Evolutionary conservation across 1,140 invertebrate species (phyloP).

Genomic region (Aphaenogaster ashmeadi): DNA sequence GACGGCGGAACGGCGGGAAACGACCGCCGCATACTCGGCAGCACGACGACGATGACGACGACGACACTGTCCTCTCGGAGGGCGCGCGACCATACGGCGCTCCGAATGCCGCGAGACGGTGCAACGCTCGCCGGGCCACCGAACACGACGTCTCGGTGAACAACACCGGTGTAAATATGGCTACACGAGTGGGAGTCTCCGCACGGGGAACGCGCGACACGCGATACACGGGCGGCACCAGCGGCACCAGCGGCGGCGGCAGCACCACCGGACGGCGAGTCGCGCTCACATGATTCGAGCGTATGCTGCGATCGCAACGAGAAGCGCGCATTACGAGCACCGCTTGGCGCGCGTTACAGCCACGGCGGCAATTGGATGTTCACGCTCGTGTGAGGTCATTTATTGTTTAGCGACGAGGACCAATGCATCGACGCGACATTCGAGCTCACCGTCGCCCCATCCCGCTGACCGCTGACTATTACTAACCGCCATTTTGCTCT

Average conservation of each 20-base stretch:
- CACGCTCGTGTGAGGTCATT: conserved; percentile 64
- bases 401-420: conserved; percentile 46
- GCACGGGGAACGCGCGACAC: conserved; percentile 71
- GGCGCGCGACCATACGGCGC: conserved; percentile 60
- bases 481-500: conserved; percentile 82
- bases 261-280: conserved; percentile 52
- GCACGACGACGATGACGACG: neutral
- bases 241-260: neutral
- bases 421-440: neutral
- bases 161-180: conserved; percentile 81
- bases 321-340: conserved; percentile 68
- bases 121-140: conserved; percentile 58
- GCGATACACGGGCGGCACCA: conserved; percentile 67
- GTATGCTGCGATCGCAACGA: conserved; percentile 31
- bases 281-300: conserved; percentile 74
- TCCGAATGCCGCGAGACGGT: neutral
- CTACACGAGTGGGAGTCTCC: conserved; percentile 69
- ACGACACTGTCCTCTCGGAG: conserved; percentile 42
- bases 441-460: conserved; percentile 19
- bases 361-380: conserved; percentile 23
- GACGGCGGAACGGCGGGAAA: neutral
- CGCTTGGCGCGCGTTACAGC: conserved; percentile 37
- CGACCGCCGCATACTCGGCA: conserved; percentile 5
- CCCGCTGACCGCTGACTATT: conserved; percentile 74
- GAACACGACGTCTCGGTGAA: conserved; percentile 68